Percentiles rank a stretch among this genome's conserved stretches.
phyloP scores from a whole-genome alignment of 2,888 invertebrate genomes.

The Leucozona laternaria region DNA sequence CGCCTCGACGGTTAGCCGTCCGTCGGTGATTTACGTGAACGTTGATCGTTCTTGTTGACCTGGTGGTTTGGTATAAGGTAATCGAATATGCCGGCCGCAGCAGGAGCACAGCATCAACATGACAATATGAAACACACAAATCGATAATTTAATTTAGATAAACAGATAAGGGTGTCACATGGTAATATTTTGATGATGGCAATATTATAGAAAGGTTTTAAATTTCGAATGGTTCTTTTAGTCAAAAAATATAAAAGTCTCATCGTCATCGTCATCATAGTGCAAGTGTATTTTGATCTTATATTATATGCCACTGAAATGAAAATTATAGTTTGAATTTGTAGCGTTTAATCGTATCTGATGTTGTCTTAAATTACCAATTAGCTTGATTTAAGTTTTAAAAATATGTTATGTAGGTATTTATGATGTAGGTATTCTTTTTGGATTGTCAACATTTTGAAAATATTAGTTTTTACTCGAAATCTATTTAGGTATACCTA shows the following conservation, averaged over 20 bases:
- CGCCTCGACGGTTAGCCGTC: constrained; percentile 51
- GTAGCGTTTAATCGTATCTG: constrained; percentile 24
- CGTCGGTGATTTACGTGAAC: constrained; percentile 55
- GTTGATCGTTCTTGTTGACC: constrained; percentile 30
- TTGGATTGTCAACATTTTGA: neutral
- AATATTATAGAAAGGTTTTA: constrained; percentile 56
- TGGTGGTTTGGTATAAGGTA: constrained; percentile 39
- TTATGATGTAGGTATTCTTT: neutral
- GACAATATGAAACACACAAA: constrained; percentile 62
- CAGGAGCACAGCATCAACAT: constrained; percentile 63
- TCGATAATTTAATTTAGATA: constrained; percentile 58
- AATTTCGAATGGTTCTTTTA: constrained; percentile 31
- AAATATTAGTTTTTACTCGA: too few relatives aligned
- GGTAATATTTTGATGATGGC: constrained; percentile 57
- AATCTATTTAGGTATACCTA: too few relatives aligned
- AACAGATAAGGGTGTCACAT: constrained; percentile 34
- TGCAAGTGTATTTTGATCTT: constrained; percentile 30
- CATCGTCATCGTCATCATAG: too few relatives aligned
- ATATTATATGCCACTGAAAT: constrained; percentile 36
- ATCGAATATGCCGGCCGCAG: constrained; percentile 61
- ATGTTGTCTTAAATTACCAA: constrained; percentile 20
- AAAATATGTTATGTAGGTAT: neutral
- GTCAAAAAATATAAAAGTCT: neutral
- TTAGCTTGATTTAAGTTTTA: neutral
- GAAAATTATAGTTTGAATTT: constrained; percentile 11